Evolutionary conservation across 2,797 vertebrate genomes (phyloP).

Genomic region (Fistularia commersonii): DNA sequence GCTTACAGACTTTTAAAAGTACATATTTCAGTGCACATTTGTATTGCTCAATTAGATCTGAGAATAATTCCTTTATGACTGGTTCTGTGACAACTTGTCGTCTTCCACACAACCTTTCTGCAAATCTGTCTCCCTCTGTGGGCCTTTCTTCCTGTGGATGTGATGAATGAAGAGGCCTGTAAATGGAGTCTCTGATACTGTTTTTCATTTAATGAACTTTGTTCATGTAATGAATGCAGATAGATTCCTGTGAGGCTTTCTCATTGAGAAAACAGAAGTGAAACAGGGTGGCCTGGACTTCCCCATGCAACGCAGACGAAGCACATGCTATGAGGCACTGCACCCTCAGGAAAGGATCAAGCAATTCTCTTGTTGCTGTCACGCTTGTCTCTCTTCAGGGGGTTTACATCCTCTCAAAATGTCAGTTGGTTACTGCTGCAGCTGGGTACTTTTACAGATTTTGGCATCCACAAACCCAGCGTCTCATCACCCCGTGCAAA

Average conservation of each 20-base stretch:
- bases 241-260: conserved; percentile 37
- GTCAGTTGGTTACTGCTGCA: too few species aligned
- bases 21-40: too few species aligned
- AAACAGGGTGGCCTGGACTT: conserved; percentile 74
- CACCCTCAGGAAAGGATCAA: too few species aligned
- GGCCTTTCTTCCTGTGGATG: background rate
- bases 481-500: too few species aligned
- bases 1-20: too few species aligned
- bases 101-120: too few species aligned
- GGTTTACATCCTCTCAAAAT: conserved; percentile 29
- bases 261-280: conserved; percentile 79
- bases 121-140: too few species aligned
- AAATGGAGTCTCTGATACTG: conserved; percentile 36
- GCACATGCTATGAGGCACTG: conserved; percentile 59
- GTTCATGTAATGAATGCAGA: conserved; percentile 47
- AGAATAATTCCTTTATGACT: too few species aligned
- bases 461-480: too few species aligned
- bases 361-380: conserved; percentile 1
- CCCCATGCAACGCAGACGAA: conserved; percentile 65
- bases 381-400: conserved; percentile 20
- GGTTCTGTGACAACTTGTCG: too few species aligned
- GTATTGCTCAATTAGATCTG: too few species aligned
- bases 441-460: too few species aligned
- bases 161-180: background rate
- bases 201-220: conserved; percentile 52